Conservation (phyloP, 92 coral and sea anemone species). For the Paramuricea clavata region DNA sequence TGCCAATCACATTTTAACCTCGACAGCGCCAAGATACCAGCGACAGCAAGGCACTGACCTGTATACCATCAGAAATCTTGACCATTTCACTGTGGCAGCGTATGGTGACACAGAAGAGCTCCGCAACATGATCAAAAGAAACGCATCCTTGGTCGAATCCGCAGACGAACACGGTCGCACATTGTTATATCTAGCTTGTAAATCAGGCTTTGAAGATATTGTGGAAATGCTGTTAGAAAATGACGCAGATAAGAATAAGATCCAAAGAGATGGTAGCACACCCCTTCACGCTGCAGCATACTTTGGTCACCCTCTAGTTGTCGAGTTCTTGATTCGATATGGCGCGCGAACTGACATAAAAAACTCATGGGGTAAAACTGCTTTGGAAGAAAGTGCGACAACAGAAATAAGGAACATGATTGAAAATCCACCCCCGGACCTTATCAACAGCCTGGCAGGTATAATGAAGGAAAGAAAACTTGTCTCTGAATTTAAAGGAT, state of each 20-base stretch:
- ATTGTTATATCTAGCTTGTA: conserved; percentile 65
- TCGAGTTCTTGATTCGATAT: conserved; percentile 61
- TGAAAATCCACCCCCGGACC: conserved; percentile 53
- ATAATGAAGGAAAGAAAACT: conserved; percentile 36
- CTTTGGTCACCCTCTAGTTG: conserved; percentile 60
- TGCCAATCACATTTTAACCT: neutral
- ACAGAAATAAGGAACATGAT: conserved; percentile 35
- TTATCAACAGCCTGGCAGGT: conserved; percentile 44
- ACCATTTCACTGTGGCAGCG: conserved; percentile 62
- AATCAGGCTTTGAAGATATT: conserved; percentile 73
- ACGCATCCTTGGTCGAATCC: conserved; percentile 1
- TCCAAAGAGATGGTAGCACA: conserved; percentile 69
- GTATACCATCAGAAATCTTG: neutral
- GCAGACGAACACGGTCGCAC: conserved; percentile 64
- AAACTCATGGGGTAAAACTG: conserved; percentile 54
- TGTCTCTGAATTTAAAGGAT: neutral
- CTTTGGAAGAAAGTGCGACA: conserved; percentile 50
- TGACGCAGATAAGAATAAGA: conserved; percentile 59
- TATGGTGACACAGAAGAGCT: conserved; percentile 64
- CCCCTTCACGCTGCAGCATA: conserved; percentile 77
- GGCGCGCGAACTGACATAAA: conserved; percentile 65
- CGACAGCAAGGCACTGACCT: neutral
- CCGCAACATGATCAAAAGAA: conserved; percentile 5
- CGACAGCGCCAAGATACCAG: conserved; percentile 12
- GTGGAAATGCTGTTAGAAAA: conserved; percentile 52